Evolutionary conservation across 2,113 vertebrate species (phyloP).

Genomic region (Tragelaphus imberbis): DNA sequence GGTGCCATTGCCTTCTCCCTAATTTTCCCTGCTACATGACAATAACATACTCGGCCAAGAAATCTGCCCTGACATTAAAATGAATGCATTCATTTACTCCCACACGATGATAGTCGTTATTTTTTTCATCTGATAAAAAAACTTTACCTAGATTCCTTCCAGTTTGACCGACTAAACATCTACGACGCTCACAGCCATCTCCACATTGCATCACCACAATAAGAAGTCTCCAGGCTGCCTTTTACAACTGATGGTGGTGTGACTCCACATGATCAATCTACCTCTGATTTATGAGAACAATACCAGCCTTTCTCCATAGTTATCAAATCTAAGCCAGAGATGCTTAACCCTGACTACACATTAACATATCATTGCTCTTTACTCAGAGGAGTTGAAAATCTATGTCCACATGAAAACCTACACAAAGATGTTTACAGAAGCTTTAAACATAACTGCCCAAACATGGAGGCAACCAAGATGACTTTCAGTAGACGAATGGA

Average conservation of each 20-base stretch:
- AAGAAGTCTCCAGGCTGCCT: background rate
- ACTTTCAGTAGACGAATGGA: background rate
- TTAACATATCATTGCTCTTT: background rate
- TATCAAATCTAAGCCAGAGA: background rate
- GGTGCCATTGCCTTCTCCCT: no score
- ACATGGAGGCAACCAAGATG: background rate
- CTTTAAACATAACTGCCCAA: background rate
- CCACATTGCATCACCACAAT: background rate
- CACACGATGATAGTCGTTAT: background rate
- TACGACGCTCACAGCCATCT: background rate
- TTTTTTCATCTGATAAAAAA: conserved; percentile 31
- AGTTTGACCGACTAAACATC: background rate
- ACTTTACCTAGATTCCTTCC: background rate
- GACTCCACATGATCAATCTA: background rate
- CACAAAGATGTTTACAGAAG: background rate
- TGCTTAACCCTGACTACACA: background rate
- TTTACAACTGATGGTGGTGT: background rate
- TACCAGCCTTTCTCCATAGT: background rate
- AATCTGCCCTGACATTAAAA: background rate
- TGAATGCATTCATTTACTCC: background rate
- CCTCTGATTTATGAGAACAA: background rate
- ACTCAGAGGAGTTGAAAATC: background rate
- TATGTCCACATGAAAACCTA: background rate
- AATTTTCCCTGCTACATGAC: background rate
- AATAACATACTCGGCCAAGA: background rate